phyloP scores from a whole-genome alignment of 2,888 invertebrate species.

The Cephus pulcher region DNA sequence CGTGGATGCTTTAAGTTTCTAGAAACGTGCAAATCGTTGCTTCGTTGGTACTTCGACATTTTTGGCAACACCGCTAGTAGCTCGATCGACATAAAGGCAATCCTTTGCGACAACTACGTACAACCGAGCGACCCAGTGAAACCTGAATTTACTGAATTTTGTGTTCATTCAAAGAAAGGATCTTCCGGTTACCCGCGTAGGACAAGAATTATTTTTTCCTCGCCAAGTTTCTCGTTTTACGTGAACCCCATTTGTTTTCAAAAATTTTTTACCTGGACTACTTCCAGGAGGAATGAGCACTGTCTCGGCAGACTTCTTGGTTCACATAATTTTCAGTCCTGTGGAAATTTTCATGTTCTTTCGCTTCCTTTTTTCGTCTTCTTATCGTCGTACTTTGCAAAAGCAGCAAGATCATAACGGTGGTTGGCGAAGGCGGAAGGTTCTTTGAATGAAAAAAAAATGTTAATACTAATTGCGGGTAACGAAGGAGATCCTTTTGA shows the following conservation, averaged over 20 bases:
- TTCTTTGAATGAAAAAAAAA: neutral
- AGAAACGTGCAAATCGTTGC: too few relatives aligned
- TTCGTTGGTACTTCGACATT: too few relatives aligned
- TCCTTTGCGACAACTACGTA: neutral
- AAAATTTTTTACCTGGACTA: too few relatives aligned
- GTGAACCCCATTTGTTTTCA: too few relatives aligned
- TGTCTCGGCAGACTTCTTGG: neutral
- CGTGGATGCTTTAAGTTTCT: too few relatives aligned
- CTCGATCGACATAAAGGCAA: slow-evolving; percentile 1
- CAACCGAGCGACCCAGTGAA: neutral
- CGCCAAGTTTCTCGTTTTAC: too few relatives aligned
- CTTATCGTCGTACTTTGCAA: neutral
- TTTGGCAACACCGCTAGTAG: neutral
- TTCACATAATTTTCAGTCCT: neutral
- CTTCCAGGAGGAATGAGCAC: neutral
- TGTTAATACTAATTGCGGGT: neutral
- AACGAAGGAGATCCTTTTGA: slow-evolving; percentile 5
- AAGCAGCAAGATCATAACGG: neutral
- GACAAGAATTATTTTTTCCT: too few relatives aligned
- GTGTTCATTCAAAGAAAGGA: neutral
- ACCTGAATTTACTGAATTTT: slow-evolving; percentile 4
- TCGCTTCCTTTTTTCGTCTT: neutral
- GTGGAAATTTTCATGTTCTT: neutral
- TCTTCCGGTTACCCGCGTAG: neutral
- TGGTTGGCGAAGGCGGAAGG: neutral